Conservation (phyloP, 1,140 invertebrate genomes). For the Hyphantria cunea region DNA sequence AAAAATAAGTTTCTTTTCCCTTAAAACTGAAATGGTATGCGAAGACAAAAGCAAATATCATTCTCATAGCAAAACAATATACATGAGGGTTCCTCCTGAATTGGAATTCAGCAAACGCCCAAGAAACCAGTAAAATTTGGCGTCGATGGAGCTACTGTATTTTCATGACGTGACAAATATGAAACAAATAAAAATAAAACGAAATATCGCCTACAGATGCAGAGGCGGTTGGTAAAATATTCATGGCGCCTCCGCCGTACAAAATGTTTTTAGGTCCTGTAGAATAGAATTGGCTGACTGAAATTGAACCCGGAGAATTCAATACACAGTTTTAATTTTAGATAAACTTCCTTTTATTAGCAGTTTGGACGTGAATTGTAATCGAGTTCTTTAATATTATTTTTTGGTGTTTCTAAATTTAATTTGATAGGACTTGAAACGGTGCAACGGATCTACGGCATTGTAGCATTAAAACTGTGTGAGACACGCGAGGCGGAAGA, state of each 20-base stretch:
- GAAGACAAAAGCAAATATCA: conserved; percentile 20
- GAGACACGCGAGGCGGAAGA: too few relatives aligned
- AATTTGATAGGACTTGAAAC: not conserved
- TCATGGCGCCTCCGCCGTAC: conserved; percentile 5
- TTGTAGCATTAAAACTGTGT: too few relatives aligned
- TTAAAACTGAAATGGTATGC: not conserved
- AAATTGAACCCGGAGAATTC: conserved; percentile 9
- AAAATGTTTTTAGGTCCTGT: conserved; percentile 18
- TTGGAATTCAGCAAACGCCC: conserved; percentile 14
- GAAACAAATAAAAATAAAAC: conserved; percentile 29
- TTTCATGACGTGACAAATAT: conserved; percentile 30
- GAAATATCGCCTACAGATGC: conserved; percentile 5
- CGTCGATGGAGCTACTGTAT: conserved; percentile 6
- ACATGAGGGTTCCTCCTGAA: not conserved
- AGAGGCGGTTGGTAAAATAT: conserved; percentile 18
- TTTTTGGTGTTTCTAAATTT: not conserved
- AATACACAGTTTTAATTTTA: conserved; percentile 14
- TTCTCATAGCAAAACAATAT: conserved; percentile 1
- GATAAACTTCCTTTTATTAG: conserved; percentile 1
- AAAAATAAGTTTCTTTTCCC: not conserved
- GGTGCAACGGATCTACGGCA: too few relatives aligned
- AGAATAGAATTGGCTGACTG: conserved; percentile 13
- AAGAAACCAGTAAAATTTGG: conserved; percentile 19
- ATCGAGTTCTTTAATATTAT: not conserved
- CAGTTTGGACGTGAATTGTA: not conserved